Evolutionary conservation across 2,797 vertebrate genomes (phyloP).

Genomic region (Typhlichthys subterraneus): DNA sequence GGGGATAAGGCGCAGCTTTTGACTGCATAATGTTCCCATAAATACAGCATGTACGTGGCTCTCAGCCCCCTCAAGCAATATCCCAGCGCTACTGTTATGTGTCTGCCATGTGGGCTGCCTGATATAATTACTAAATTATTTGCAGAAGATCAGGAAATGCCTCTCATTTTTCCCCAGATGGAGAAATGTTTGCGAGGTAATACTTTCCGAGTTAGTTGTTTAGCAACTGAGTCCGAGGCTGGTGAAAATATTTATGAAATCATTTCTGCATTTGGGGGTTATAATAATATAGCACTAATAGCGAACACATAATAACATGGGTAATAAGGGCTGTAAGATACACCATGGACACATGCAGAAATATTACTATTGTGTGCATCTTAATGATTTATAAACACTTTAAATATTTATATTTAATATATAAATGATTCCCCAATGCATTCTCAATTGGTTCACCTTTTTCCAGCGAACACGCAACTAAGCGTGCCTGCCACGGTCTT

Average conservation of each 20-base stretch:
- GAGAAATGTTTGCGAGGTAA: slow-evolving; percentile 27
- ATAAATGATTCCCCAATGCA: slow-evolving; percentile 73
- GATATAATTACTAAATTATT: slow-evolving; percentile 17
- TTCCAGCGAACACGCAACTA: slow-evolving; percentile 62
- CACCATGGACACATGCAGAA: background rate
- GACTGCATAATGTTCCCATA: slow-evolving; percentile 16
- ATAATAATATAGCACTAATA: slow-evolving; percentile 9
- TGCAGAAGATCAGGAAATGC: slow-evolving; percentile 25
- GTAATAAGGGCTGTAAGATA: background rate
- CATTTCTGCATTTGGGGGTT: background rate
- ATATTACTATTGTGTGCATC: background rate
- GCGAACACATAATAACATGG: too few relatives aligned
- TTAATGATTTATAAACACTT: slow-evolving; percentile 5
- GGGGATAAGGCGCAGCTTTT: slow-evolving; percentile 23
- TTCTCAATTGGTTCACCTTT: slow-evolving; percentile 75
- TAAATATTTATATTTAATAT: too few relatives aligned
- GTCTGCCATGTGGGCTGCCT: slow-evolving; percentile 12
- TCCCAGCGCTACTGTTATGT: slow-evolving; percentile 3
- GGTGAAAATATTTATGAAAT: slow-evolving; percentile 39
- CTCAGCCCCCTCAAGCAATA: slow-evolving; percentile 15
- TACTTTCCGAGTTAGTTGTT: slow-evolving; percentile 57
- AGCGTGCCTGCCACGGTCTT: slow-evolving; percentile 52
- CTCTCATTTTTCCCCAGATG: slow-evolving; percentile 22
- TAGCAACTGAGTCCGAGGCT: slow-evolving; percentile 57
- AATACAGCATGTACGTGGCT: slow-evolving; percentile 10